Evolutionary conservation across 2,113 vertebrate genomes (phyloP), one percentile per base, ranked within the genome.

Genomic region (Bubalus kerabau): DNA sequence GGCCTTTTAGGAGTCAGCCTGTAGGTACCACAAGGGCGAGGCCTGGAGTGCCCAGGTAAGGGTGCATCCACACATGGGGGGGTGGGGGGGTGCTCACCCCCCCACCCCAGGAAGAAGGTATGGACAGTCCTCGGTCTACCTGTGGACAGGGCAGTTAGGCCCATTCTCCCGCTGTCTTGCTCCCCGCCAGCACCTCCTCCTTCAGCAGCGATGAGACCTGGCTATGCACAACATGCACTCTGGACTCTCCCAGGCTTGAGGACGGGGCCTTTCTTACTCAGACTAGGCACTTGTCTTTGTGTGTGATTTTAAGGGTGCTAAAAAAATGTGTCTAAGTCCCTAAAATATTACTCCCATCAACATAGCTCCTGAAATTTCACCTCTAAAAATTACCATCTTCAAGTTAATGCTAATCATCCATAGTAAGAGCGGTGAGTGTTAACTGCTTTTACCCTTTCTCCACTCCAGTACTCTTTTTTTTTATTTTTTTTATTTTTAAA

Each of bases 1-100:
- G 97, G 64, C 97, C 97, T 97, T 87, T 90, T 59, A n/a, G 93
- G 86, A 97, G 60, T 85, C 93, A 88, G 67, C 82, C 86, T 85
- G 13, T 48, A 80, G 52, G 94, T 91, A 0, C 71, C 19, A 46
- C 1, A 6, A 16, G 92, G 50, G 59, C 46, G 50, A 97, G 94
- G 80, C 91, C 0, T 3, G 67, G 86, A 78, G 76, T 48, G 67
- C 40, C 85, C 57, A 10, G 56, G 30, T 30, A 36, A 89, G 67
- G 36, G 36, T 93, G 80, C 62, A n/a, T 87, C 71, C 15, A 2
- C 89, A 23, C 57, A 56, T 87, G 16, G 90, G 96, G 64, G 26
- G 12, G 11, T 40, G 26, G 28, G 12, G 94, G 82, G 83, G 52
- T n/a, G 87, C 43, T 10, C 36, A 91, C 48, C 36, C 48, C 36